phyloP scores from a whole-genome alignment of 2,113 vertebrate genomes.

The Haemorhous mexicanus region DNA sequence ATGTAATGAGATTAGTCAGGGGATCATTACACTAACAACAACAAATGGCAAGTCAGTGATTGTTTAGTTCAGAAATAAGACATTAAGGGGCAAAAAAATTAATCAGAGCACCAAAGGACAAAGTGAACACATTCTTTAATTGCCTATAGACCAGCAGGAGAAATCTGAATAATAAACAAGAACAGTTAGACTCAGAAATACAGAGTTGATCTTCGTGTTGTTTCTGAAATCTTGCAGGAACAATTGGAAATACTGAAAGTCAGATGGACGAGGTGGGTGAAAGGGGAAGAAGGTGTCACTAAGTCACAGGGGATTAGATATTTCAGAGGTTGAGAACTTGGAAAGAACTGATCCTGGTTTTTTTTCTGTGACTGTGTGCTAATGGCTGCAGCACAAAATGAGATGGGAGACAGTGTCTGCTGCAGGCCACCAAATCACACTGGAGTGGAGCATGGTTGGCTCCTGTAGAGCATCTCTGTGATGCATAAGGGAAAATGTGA shows the following conservation, averaged over 20 bases:
- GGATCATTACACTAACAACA: slow-evolving; percentile 15
- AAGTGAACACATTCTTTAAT: background rate
- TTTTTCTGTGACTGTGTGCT: background rate
- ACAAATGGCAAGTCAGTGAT: background rate
- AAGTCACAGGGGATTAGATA: background rate
- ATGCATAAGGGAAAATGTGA: background rate
- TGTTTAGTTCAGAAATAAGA: background rate
- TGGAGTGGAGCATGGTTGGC: background rate
- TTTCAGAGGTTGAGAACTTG: background rate
- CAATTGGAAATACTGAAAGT: background rate
- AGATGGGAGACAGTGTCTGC: background rate
- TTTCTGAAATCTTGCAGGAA: background rate
- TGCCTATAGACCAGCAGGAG: background rate
- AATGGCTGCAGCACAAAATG: background rate
- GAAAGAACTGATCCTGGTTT: background rate
- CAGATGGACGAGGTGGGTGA: background rate
- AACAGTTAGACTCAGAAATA: background rate
- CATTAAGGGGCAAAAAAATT: background rate
- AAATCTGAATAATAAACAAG: background rate
- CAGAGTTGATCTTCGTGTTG: background rate
- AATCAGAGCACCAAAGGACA: background rate
- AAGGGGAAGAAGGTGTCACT: background rate
- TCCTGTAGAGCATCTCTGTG: background rate
- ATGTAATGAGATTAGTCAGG: background rate
- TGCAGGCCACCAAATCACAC: background rate